Evolutionary conservation across 2,888 invertebrate species (phyloP).

Genomic region (Phlogophora meticulosa): DNA sequence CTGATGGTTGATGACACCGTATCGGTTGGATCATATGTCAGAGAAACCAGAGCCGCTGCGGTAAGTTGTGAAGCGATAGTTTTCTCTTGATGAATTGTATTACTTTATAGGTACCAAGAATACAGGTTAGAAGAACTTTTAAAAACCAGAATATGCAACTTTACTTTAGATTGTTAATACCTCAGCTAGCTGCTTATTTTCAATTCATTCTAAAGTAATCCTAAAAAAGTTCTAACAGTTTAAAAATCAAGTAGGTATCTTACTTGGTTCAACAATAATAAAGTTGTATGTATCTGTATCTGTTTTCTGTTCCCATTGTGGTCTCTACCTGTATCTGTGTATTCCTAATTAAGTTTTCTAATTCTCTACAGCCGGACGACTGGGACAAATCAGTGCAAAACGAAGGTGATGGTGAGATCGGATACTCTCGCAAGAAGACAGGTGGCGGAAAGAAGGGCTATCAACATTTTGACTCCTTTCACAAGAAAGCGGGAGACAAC

Average conservation of each 20-base stretch:
- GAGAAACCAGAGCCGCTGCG: constrained; percentile 90
- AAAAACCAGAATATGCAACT: neutral
- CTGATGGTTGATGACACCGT: constrained; percentile 88
- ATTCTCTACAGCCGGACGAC: constrained; percentile 76
- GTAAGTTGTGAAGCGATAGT: constrained; percentile 71
- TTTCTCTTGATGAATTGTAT: neutral
- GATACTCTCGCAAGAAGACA: constrained; percentile 92
- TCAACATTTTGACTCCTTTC: constrained; percentile 93
- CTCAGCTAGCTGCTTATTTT: too few species aligned
- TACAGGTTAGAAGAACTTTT: neutral
- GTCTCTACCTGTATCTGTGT: neutral
- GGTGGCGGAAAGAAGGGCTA: constrained; percentile 94
- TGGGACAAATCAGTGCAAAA: constrained; percentile 92
- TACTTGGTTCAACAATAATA: too few species aligned
- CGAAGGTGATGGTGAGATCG: constrained; percentile 92
- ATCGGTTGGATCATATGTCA: constrained; percentile 90
- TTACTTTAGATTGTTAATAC: neutral
- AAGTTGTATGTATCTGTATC: too few species aligned
- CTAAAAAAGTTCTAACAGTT: too few species aligned
- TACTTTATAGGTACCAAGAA: neutral
- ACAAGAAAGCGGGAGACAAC: constrained; percentile 94
- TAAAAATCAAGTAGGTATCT: too few species aligned
- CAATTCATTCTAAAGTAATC: too few species aligned
- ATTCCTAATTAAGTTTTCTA: neutral
- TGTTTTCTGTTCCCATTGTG: too few species aligned